Percentiles rank a stretch among this genome's conserved stretches.
phyloP scores from a whole-genome alignment of 2,113 vertebrate species.

The Lucifuga dentata region DNA sequence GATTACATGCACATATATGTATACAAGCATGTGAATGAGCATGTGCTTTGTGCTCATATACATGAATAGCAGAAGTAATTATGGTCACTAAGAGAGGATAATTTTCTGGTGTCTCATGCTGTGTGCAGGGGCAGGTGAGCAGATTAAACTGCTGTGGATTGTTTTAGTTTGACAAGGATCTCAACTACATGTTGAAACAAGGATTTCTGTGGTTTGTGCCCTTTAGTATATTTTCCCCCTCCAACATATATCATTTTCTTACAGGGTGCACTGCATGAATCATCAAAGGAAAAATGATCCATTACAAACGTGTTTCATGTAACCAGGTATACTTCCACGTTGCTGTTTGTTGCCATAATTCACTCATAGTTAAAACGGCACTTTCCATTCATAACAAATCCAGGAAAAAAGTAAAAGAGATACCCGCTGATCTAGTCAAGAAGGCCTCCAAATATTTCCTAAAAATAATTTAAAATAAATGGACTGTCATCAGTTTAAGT shows the following conservation, averaged over 20 bases:
- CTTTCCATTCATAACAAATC: too few species aligned
- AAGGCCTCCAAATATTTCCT: too few species aligned
- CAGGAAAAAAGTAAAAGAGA: too few species aligned
- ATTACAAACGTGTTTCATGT: constrained; percentile 11
- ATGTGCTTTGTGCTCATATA: constrained; percentile 22
- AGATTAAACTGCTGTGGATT: constrained; percentile 25
- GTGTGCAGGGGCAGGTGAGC: constrained; percentile 16
- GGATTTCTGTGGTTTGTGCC: constrained; percentile 33
- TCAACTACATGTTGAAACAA: constrained; percentile 10
- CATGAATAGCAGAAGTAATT: constrained; percentile 35
- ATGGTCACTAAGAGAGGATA: constrained; percentile 29
- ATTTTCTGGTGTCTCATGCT: constrained; percentile 33
- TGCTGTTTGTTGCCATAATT: not conserved
- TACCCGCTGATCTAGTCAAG: too few species aligned
- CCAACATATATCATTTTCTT: constrained; percentile 28
- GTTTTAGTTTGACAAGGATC: constrained; percentile 37
- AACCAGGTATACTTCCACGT: constrained; percentile 3
- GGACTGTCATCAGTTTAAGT: too few species aligned
- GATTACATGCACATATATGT: constrained; percentile 44
- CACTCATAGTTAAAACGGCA: not conserved
- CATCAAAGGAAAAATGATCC: constrained; percentile 1
- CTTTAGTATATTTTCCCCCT: constrained; percentile 26
- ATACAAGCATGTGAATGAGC: constrained; percentile 10
- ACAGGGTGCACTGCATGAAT: constrained; percentile 9
- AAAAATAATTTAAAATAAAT: too few species aligned